Percentiles rank a stretch among this genome's conserved stretches.
phyloP scores from a whole-genome alignment of 2,888 invertebrate species.

The Athetis lepigone region DNA sequence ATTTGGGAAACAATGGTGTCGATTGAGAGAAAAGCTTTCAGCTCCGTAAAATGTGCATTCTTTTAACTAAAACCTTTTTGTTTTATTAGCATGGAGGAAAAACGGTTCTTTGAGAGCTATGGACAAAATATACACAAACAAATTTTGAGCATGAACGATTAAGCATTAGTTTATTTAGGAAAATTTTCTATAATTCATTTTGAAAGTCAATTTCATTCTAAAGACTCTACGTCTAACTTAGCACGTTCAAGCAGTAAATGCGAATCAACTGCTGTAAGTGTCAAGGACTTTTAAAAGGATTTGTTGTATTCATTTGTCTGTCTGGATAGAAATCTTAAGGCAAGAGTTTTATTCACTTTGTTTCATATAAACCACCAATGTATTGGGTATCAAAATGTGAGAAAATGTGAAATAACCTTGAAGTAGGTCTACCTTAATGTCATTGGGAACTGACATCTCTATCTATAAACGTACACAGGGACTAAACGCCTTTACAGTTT shows the following conservation, averaged over 20 bases:
- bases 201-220: background rate
- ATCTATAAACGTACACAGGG: too few species aligned
- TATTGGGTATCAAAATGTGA: too few species aligned
- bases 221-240: background rate
- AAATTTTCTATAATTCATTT: background rate
- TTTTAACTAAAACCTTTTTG: constrained; percentile 39
- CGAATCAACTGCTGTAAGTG: constrained; percentile 1
- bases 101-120: constrained; percentile 16
- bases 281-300: too few species aligned
- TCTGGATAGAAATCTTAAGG: too few species aligned
- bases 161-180: background rate
- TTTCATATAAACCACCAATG: too few species aligned
- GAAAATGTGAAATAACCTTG: too few species aligned
- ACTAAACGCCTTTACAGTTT: too few species aligned
- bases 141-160: background rate
- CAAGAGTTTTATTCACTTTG: too few species aligned
- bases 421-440: too few species aligned
- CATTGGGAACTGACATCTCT: too few species aligned
- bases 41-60: constrained; percentile 38
- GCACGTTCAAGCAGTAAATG: background rate
- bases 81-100: constrained; percentile 41
- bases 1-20: constrained; percentile 27
- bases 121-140: constrained; percentile 2
- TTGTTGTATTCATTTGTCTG: too few species aligned
- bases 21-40: constrained; percentile 80